Evolutionary conservation across 2,797 vertebrate genomes (phyloP).

Genomic region (Sebastolobus altivelis): DNA sequence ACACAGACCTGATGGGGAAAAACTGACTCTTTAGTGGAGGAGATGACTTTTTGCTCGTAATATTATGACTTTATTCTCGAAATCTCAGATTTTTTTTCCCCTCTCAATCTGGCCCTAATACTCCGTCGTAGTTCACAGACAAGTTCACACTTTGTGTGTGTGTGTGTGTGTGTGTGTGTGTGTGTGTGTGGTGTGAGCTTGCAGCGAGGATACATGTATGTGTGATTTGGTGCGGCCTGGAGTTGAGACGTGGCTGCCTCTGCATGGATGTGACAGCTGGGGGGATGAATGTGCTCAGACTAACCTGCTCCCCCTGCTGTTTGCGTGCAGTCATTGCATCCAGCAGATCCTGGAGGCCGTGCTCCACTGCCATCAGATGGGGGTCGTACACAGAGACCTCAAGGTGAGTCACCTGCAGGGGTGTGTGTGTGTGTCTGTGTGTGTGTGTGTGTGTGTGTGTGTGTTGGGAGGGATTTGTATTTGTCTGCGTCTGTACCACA

Average conservation of each 20-base stretch:
- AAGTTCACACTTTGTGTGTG: constrained; percentile 11
- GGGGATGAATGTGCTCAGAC: constrained; percentile 72
- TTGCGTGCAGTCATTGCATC: constrained; percentile 96
- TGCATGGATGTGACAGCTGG: constrained; percentile 67
- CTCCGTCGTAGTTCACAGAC: constrained; percentile 18
- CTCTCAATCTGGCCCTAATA: no score
- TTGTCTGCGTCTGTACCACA: constrained; percentile 41
- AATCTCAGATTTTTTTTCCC: no score
- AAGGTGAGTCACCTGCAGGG: constrained; percentile 83
- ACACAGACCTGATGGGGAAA: no score
- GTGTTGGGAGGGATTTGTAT: constrained; percentile 17
- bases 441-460: constrained; percentile 6
- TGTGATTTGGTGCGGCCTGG: neutral
- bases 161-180: no score
- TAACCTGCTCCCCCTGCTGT: constrained; percentile 88
- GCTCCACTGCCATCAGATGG: constrained; percentile 97
- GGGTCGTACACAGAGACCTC: constrained; percentile 94
- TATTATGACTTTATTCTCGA: no score
- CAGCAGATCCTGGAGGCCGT: constrained; percentile 99
- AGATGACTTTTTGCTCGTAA: no score
- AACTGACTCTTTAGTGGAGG: no score
- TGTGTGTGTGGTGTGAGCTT: neutral
- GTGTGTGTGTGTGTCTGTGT: neutral
- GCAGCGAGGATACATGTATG: neutral
- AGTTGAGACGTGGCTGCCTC: constrained; percentile 10